Base-by-base conservation (phyloP, 2,113 vertebrate species). In the Crotalus helleri region DNA sequence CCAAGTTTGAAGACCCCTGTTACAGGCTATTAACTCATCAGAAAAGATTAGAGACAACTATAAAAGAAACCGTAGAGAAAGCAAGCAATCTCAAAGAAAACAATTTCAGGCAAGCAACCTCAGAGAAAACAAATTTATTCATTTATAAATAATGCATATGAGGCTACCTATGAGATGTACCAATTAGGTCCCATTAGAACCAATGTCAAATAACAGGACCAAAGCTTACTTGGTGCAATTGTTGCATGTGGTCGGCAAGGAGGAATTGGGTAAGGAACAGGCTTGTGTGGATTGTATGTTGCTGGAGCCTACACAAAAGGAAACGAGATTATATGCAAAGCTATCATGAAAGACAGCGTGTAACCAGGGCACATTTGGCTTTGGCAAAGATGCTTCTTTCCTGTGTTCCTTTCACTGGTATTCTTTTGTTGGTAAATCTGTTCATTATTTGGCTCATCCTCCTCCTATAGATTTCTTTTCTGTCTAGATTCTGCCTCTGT, bases 241-340 rank as follows among this genome's bases (percentile, higher is more conserved):
- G 99, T 99, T 95, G 99, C 98, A 46, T 99, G 99, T 53, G 99
- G 98, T 94, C 99, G 98, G 95, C 99, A 99, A 0, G 99, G 99
- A 90, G 99, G 99, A 96, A 99, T 99, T 0, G 99, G 99, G 87
- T 99, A 99, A 33, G 99, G 99, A 96, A 99, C 98, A 92, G 99
- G 99, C 90, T 99, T 99, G 96, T 99, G 99, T 89, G 99, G 99
- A 95, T 99, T 99, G 95, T 99, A 99, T 23, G 98, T 98, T 93
- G 99, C 98, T 94, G 99, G 99, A 94, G 99, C 98, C 99, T 99
- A 95, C 8, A 64, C 85, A 94, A 94, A 87, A 94, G 93, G 91
- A 21, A 44, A 51, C 8, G 49, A 21, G 91, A 93, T 90, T 53
- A 53, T 49, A 90, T 81, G 96, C 33, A 91, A 7, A 92, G 85